phyloP scores from a whole-genome alignment of 2,888 invertebrate genomes.

The Apodemia mormo region DNA sequence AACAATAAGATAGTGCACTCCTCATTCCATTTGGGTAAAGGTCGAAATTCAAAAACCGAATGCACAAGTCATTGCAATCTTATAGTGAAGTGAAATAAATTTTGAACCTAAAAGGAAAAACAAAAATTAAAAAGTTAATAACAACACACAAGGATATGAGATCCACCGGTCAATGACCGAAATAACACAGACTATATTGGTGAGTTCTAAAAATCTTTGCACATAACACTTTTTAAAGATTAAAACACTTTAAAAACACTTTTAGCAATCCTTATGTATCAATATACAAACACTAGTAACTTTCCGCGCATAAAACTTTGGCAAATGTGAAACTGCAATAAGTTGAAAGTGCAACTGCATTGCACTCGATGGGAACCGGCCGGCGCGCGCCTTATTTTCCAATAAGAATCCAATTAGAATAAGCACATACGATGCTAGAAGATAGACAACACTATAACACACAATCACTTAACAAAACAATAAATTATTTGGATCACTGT shows the following conservation, averaged over 20 bases:
- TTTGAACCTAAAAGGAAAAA: slow-evolving; percentile 70
- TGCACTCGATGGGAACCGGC: slow-evolving; percentile 82
- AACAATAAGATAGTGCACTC: slow-evolving; percentile 80
- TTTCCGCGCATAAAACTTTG: slow-evolving; percentile 78
- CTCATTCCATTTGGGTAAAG: slow-evolving; percentile 79
- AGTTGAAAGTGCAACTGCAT: slow-evolving; percentile 82
- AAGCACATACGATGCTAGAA: slow-evolving; percentile 55
- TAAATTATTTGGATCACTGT: slow-evolving; percentile 66
- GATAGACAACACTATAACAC: slow-evolving; percentile 64
- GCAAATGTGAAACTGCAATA: slow-evolving; percentile 80
- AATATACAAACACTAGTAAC: slow-evolving; percentile 68
- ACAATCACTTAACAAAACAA: slow-evolving; percentile 59
- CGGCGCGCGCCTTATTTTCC: slow-evolving; percentile 77
- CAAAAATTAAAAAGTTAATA: slow-evolving; percentile 61
- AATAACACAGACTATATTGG: slow-evolving; percentile 77
- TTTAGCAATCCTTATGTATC: slow-evolving; percentile 56
- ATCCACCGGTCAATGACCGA: slow-evolving; percentile 82
- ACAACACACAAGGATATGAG: slow-evolving; percentile 68
- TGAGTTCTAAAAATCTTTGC: slow-evolving; percentile 67
- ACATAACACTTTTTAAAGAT: slow-evolving; percentile 65
- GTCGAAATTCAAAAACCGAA: slow-evolving; percentile 78
- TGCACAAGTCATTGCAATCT: slow-evolving; percentile 70
- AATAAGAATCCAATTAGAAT: slow-evolving; percentile 75
- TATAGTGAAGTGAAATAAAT: slow-evolving; percentile 71
- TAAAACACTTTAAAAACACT: slow-evolving; percentile 69